phyloP scores from a whole-genome alignment of 1,140 invertebrate genomes.

The Pogonomyrmex barbatus region DNA sequence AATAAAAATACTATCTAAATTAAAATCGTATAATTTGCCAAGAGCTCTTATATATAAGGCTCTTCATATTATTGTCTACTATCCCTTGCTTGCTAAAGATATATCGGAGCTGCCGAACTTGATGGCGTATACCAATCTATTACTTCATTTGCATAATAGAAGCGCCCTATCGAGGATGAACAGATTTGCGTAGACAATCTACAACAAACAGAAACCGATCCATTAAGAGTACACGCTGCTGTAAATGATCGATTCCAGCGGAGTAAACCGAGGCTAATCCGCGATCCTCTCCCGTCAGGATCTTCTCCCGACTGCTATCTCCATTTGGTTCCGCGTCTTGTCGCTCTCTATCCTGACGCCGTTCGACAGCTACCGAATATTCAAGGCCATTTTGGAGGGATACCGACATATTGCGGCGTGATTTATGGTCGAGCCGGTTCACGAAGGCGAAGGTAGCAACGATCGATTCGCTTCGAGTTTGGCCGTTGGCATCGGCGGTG shows the following conservation, averaged over 20 bases:
- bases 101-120: slow-evolving; percentile 46
- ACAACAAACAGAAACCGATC: slow-evolving; percentile 66
- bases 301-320: background rate
- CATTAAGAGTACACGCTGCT: slow-evolving; percentile 69
- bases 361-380: slow-evolving; percentile 60
- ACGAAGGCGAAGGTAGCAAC: slow-evolving; percentile 44
- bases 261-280: slow-evolving; percentile 49
- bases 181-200: slow-evolving; percentile 63
- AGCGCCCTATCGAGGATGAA: slow-evolving; percentile 62
- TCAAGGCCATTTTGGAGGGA: slow-evolving; percentile 70
- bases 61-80: background rate
- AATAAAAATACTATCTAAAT: background rate
- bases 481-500: background rate
- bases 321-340: slow-evolving; percentile 18
- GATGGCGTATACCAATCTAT: slow-evolving; percentile 32
- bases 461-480: slow-evolving; percentile 67
- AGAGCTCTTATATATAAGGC: background rate
- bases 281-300: slow-evolving; percentile 20
- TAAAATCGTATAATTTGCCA: background rate
- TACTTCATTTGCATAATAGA: slow-evolving; percentile 77
- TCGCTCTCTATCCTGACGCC: slow-evolving; percentile 15
- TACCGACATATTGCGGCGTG: slow-evolving; percentile 69
- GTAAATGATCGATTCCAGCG: slow-evolving; percentile 67
- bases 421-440: slow-evolving; percentile 68
- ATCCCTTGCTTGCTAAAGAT: slow-evolving; percentile 48